Conservation (phyloP, 2,888 invertebrate genomes). For the Aproaerema taeniolella region DNA sequence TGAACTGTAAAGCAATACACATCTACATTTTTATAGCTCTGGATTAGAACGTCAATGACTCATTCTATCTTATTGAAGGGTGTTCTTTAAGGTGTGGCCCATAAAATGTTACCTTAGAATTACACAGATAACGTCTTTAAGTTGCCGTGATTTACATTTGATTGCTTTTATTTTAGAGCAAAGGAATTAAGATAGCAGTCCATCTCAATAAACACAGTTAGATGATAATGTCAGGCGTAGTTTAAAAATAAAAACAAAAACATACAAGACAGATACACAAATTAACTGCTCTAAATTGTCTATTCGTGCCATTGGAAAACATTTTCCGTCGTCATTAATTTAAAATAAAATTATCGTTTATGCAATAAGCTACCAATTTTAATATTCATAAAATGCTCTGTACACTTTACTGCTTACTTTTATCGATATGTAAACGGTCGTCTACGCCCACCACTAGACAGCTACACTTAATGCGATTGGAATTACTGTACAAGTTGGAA, state of each 20-base stretch:
- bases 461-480: slow-evolving; percentile 28
- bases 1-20: slow-evolving; percentile 49
- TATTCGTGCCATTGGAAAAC: too few relatives aligned
- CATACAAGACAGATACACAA: too few relatives aligned
- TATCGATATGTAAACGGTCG: neutral
- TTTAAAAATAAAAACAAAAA: too few relatives aligned
- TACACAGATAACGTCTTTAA: slow-evolving; percentile 9
- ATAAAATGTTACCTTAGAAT: slow-evolving; percentile 32
- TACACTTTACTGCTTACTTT: neutral
- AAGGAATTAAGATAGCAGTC: neutral
- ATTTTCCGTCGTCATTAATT: too few relatives aligned
- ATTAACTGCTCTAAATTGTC: too few relatives aligned
- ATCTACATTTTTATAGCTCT: slow-evolving; percentile 56
- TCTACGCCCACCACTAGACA: slow-evolving; percentile 31
- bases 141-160: slow-evolving; percentile 11
- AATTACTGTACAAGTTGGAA: slow-evolving; percentile 27
- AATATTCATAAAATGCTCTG: too few relatives aligned
- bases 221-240: too few relatives aligned
- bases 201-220: too few relatives aligned
- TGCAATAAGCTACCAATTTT: too few relatives aligned
- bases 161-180: neutral
- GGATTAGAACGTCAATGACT: slow-evolving; percentile 61
- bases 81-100: slow-evolving; percentile 41
- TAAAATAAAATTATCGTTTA: too few relatives aligned
- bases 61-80: slow-evolving; percentile 45